phyloP scores from a whole-genome alignment of 2,888 invertebrate species.

The Cephus pygmeus region DNA sequence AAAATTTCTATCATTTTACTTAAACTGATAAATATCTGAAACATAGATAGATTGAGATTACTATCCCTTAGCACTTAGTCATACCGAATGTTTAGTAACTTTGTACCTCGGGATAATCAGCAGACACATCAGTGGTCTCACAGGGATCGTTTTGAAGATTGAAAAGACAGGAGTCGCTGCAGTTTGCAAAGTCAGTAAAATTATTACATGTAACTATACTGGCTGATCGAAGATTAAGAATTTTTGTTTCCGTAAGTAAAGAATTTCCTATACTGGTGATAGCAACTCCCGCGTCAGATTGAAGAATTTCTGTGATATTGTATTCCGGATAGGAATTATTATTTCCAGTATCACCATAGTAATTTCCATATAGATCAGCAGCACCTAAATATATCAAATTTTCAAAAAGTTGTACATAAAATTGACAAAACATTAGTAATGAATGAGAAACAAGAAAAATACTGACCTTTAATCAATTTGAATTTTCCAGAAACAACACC shows the following conservation, averaged over 20 bases:
- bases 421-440: background rate
- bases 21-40: constrained; percentile 42
- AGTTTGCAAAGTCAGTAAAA: constrained; percentile 27
- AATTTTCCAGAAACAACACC: constrained; percentile 40
- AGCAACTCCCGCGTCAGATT: constrained; percentile 40
- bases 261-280: constrained; percentile 31
- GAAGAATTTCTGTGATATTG: constrained; percentile 31
- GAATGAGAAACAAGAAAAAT: background rate
- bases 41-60: background rate
- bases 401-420: background rate
- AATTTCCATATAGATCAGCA: constrained; percentile 26
- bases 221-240: constrained; percentile 29
- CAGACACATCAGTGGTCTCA: constrained; percentile 53
- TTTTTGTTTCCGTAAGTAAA: constrained; percentile 14
- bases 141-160: constrained; percentile 54
- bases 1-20: constrained; percentile 38
- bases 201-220: constrained; percentile 41
- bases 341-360: constrained; percentile 45
- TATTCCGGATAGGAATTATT: constrained; percentile 43
- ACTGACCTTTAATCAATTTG: constrained; percentile 52
- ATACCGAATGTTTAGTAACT: background rate
- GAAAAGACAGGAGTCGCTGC: constrained; percentile 49
- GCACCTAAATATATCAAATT: background rate
- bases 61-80: background rate
- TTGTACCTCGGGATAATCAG: constrained; percentile 39